A percentile compares a stretch with the other conserved stretches of the same genome.
Conservation (phyloP, 2,888 invertebrate genomes). For the Phengaris arion region DNA sequence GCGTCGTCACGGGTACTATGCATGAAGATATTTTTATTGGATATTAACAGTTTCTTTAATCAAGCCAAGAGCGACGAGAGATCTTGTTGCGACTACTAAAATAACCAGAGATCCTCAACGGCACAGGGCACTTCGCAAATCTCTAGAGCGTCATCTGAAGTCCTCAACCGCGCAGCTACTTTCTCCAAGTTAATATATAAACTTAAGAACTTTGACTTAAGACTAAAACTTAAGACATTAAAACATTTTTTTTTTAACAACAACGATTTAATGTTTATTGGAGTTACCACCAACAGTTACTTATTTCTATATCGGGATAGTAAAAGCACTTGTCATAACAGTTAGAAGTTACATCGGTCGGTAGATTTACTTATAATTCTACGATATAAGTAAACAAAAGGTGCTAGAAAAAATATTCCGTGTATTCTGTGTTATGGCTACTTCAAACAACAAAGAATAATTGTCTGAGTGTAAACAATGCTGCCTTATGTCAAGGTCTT, state of each 20-base stretch:
- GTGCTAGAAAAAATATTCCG: slow-evolving; percentile 20
- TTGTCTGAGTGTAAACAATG: slow-evolving; percentile 25
- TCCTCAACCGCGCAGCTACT: neutral
- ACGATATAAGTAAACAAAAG: slow-evolving; percentile 11
- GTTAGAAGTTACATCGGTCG: neutral
- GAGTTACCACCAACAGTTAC: neutral
- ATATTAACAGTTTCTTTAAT: neutral
- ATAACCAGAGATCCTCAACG: neutral
- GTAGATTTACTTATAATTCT: slow-evolving; percentile 2
- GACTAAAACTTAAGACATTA: no score
- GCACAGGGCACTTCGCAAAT: neutral
- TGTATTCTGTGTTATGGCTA: slow-evolving; percentile 18
- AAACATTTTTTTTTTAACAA: neutral
- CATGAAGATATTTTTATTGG: no score
- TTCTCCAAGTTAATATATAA: neutral
- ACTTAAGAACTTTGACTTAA: no score
- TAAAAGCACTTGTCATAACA: neutral
- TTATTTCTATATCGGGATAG: neutral
- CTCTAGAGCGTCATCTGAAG: neutral
- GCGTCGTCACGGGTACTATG: no score
- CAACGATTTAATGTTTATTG: neutral
- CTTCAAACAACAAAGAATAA: slow-evolving; percentile 30
- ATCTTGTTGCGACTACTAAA: neutral
- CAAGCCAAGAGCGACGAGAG: neutral
- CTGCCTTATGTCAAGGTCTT: slow-evolving; percentile 29